A percentile compares a stretch with the other conserved stretches of the same genome.
These are phyloP conservation scores for Stramonita haemastoma DNA, from an alignment of 2,888 invertebrate genomes.

Conservation along the genomic window DNA sequence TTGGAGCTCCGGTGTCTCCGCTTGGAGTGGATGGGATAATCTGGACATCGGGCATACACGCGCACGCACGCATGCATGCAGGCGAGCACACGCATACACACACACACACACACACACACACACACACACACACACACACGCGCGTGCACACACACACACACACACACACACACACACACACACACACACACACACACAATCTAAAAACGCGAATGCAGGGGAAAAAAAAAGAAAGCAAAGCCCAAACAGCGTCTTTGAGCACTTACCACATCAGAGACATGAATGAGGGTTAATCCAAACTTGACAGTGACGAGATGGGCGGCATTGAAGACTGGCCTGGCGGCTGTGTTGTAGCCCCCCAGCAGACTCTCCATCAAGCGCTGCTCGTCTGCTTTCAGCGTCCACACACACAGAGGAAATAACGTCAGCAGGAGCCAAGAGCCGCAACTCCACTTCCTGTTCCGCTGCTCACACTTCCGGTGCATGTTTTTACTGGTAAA, in stretches of 20 bases:
- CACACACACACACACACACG: background rate
- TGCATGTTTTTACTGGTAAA: no score
- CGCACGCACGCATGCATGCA: background rate
- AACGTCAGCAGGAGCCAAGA: background rate
- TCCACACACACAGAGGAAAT: background rate
- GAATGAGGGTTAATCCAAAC: conserved; percentile 76
- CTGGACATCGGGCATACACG: background rate
- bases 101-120: background rate
- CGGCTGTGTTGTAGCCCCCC: conserved; percentile 73
- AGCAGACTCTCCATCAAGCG: conserved; percentile 69
- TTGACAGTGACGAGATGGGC: conserved; percentile 73
- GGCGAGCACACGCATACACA: background rate
- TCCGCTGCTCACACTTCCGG: background rate
- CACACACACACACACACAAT: background rate
- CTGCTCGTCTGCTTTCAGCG: conserved; percentile 72
- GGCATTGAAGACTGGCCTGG: conserved; percentile 76
- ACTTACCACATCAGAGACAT: conserved; percentile 77
- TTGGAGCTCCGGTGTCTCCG: conserved; percentile 1
- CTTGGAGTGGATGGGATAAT: background rate
- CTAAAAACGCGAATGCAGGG: background rate
- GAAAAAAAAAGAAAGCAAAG: background rate
- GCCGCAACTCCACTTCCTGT: background rate
- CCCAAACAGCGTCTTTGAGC: background rate
- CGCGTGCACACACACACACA: conserved; percentile 32
- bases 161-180: background rate